These are phyloP conservation scores for Tenthredo scrophulariae DNA, from an alignment of 2,888 invertebrate species.

Conservation along the genomic window DNA sequence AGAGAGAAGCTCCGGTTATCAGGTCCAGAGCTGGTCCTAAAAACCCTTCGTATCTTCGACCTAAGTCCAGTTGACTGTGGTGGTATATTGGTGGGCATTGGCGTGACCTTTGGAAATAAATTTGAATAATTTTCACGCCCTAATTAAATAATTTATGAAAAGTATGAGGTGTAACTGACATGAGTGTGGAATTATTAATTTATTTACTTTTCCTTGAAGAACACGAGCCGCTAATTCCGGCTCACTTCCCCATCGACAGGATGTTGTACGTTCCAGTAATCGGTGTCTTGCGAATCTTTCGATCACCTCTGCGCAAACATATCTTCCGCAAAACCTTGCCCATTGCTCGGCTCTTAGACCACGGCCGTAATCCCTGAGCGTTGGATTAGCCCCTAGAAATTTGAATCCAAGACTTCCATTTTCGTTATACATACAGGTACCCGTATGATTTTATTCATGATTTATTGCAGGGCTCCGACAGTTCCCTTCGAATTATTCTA, in stretches of 20 bases:
- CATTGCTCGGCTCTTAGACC: slow-evolving; percentile 87
- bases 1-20: slow-evolving; percentile 78
- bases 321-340: slow-evolving; percentile 87
- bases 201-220: slow-evolving; percentile 79
- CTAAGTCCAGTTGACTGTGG: slow-evolving; percentile 78
- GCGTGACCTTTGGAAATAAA: slow-evolving; percentile 55
- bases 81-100: slow-evolving; percentile 63
- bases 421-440: too few species aligned
- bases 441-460: background rate
- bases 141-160: too few species aligned
- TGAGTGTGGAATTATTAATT: background rate
- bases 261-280: slow-evolving; percentile 80
- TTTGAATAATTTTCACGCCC: slow-evolving; percentile 47
- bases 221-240: slow-evolving; percentile 81
- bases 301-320: slow-evolving; percentile 86
- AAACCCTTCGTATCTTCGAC: slow-evolving; percentile 81
- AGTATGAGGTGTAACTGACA: too few species aligned
- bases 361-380: slow-evolving; percentile 84
- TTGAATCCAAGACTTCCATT: background rate
- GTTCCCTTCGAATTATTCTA: too few species aligned
- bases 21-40: slow-evolving; percentile 80
- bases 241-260: slow-evolving; percentile 83
- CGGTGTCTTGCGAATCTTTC: slow-evolving; percentile 83
- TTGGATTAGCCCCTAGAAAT: slow-evolving; percentile 84
- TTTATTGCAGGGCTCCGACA: too few species aligned